Conservation (phyloP, 2,113 vertebrate genomes). For the Porphyrio hochstetteri region DNA sequence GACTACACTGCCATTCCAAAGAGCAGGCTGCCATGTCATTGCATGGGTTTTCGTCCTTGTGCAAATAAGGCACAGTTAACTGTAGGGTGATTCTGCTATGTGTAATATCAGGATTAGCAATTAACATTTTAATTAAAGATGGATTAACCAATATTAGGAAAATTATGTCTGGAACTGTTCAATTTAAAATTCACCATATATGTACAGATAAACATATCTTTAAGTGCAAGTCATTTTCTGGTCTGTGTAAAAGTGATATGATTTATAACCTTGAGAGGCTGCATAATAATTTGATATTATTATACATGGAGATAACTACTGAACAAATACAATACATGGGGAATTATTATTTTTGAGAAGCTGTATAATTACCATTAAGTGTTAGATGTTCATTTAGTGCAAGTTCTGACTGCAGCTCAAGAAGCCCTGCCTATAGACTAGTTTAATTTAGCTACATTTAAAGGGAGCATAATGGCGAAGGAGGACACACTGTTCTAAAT, state of each 20-base stretch:
- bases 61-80: conserved; percentile 20
- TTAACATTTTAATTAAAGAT: conserved; percentile 71
- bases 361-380: conserved; percentile 15
- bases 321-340: conserved; percentile 1
- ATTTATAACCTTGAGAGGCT: conserved; percentile 38
- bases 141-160: conserved; percentile 60
- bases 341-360: background rate
- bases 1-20: background rate
- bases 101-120: conserved; percentile 43
- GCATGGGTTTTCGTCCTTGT: background rate
- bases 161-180: conserved; percentile 36
- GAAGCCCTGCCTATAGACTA: conserved; percentile 8
- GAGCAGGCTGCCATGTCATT: background rate
- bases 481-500: conserved; percentile 49
- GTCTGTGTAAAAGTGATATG: background rate
- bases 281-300: conserved; percentile 56
- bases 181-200: conserved; percentile 46
- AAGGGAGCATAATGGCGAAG: background rate
- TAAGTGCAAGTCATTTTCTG: conserved; percentile 40
- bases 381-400: conserved; percentile 53
- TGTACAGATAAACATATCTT: conserved; percentile 26
- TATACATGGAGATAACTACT: conserved; percentile 2
- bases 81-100: background rate
- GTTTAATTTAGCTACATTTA: conserved; percentile 1
- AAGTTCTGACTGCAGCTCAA: conserved; percentile 28